These are phyloP conservation scores for Otocyon megalotis DNA, from an alignment of 2,113 vertebrate species.

Conservation along the genomic window DNA sequence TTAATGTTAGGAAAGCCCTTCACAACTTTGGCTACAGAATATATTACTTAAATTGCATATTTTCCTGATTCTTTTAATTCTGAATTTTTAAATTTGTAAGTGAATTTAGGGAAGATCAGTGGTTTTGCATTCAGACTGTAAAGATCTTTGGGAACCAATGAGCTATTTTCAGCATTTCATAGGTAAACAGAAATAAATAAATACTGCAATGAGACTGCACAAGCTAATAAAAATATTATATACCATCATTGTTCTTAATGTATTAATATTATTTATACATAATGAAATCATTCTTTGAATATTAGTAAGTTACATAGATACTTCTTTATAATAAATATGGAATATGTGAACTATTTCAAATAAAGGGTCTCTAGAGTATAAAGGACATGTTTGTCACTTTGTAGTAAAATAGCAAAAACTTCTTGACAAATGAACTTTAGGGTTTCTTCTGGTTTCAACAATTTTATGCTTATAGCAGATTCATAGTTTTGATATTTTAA, in stretches of 20 bases:
- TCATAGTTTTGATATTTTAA: background rate
- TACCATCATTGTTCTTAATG: slow-evolving; percentile 48
- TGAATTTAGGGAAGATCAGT: background rate
- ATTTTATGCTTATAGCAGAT: background rate
- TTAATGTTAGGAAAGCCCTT: background rate
- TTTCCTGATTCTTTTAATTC: background rate
- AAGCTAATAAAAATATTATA: slow-evolving; percentile 49
- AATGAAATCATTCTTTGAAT: slow-evolving; percentile 28
- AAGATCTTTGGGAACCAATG: background rate
- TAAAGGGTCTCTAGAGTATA: background rate
- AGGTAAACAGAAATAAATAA: slow-evolving; percentile 41
- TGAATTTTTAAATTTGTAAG: background rate
- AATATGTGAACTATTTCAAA: slow-evolving; percentile 22
- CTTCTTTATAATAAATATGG: slow-evolving; percentile 10
- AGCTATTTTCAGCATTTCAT: slow-evolving; percentile 17
- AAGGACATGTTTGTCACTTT: background rate
- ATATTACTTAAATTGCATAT: background rate
- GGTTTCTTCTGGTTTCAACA: background rate
- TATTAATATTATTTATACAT: slow-evolving; percentile 50
- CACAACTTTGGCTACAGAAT: background rate
- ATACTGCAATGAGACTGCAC: background rate
- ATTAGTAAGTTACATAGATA: slow-evolving; percentile 21
- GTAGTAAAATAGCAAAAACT: background rate
- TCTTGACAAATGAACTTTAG: background rate
- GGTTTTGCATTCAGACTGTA: background rate